Conservation (phyloP, 2,888 invertebrate genomes). For the Parochlus steinenii region DNA sequence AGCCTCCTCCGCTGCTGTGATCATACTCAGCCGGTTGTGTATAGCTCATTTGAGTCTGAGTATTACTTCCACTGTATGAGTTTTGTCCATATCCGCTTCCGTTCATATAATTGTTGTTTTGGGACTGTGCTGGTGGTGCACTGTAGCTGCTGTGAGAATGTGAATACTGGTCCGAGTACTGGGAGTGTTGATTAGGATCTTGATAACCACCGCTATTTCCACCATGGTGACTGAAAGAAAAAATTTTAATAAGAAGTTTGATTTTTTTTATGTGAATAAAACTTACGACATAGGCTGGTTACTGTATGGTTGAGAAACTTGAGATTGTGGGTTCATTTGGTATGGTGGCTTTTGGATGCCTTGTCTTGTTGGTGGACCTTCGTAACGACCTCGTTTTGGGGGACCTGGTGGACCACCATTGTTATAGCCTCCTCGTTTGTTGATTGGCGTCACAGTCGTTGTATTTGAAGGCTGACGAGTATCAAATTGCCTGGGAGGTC, state of each 20-base stretch:
- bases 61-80: constrained; percentile 1
- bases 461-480: too few relatives aligned
- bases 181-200: constrained; percentile 7
- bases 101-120: constrained; percentile 3
- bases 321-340: too few relatives aligned
- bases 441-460: too few relatives aligned
- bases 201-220: constrained; percentile 5
- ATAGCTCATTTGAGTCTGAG: constrained; percentile 1
- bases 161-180: constrained; percentile 8
- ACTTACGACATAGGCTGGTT: too few relatives aligned
- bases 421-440: constrained; percentile 3
- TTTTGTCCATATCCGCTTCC: constrained; percentile 8
- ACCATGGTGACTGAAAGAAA: background rate
- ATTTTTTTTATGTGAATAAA: too few relatives aligned
- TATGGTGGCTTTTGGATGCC: too few relatives aligned
- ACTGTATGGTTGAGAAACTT: too few relatives aligned
- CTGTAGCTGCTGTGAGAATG: constrained; percentile 3
- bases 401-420: constrained; percentile 7
- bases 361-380: too few relatives aligned
- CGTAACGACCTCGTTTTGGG: constrained; percentile 9
- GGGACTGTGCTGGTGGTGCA: constrained; percentile 4
- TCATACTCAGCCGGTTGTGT: constrained; percentile 5
- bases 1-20: constrained; percentile 1
- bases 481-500: too few relatives aligned
- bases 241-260: background rate